phyloP scores from a whole-genome alignment of 2,888 invertebrate genomes.

The Oxystoma pomonae region DNA sequence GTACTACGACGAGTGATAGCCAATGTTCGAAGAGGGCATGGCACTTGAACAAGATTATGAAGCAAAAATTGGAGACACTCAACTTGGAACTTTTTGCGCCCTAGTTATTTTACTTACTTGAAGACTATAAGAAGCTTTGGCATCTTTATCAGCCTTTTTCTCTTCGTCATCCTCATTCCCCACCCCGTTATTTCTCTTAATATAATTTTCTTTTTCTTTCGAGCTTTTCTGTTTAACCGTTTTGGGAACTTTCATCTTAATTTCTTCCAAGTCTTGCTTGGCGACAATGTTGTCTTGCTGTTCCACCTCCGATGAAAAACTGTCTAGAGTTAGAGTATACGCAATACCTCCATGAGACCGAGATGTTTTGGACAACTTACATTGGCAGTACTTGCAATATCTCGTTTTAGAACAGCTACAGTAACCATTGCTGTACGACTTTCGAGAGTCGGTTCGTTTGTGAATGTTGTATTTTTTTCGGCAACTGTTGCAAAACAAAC shows the following conservation, averaged over 20 bases:
- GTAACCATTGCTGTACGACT: not conserved
- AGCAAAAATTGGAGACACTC: no score
- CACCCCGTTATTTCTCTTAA: constrained; percentile 15
- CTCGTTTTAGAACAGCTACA: not conserved
- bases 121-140: not conserved
- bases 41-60: no score
- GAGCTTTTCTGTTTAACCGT: constrained; percentile 24
- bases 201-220: constrained; percentile 26
- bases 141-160: constrained; percentile 5
- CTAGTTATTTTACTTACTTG: no score
- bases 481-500: not conserved
- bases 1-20: no score
- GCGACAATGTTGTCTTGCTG: constrained; percentile 19
- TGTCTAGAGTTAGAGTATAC: constrained; percentile 47
- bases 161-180: constrained; percentile 5
- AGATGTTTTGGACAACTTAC: not conserved
- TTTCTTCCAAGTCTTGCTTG: constrained; percentile 28
- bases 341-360: constrained; percentile 39
- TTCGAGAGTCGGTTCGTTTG: not conserved
- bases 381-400: not conserved
- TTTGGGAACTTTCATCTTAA: constrained; percentile 34
- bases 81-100: no score
- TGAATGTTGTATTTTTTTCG: not conserved
- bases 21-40: no score
- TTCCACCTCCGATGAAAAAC: constrained; percentile 20